Evolutionary conservation across 2,888 invertebrate genomes (phyloP), one percentile per base, ranked within the genome.

Genomic region (Spicauda simplicius): DNA sequence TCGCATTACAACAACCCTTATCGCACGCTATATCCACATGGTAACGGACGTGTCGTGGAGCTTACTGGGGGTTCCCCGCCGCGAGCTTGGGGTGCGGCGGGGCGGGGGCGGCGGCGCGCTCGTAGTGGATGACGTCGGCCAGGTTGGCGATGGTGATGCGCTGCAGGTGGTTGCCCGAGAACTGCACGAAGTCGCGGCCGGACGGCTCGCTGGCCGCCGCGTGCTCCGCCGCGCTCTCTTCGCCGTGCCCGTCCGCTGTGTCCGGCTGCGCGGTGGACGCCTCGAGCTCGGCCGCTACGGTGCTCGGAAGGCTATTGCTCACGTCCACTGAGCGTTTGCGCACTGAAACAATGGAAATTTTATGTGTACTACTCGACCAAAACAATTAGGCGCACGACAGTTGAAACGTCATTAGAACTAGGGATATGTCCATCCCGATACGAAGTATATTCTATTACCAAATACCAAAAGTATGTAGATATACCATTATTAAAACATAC

Each of bases 141-240:
- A 97, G 89, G 86, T 97, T 97, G 74, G 95, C 82, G 77, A 97
- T 95, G 81, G 96, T 94, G 70, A 96, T 94, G 88, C 97, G 96
- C 76, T 96, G 94, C 69, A 97, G 95, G 76, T 95, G 95, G 64
- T 94, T 95, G 14, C 97, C 97, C 25, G 97, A 95, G 88, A 97
- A 97, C 80, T 96, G 96, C 62, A 96, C 95, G 88, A 96, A 97
- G 79, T 96, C 95, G 52, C 77, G 16, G 78, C 25, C 3, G 20
- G 11, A 12, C 16, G 6, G 20, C 14, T 4, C 41, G 25, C 3
- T 25, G 25, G 25, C 5, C 25, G 25, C 3, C 25, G 25, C 3
- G 25, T 2, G 2, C 25, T 25, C 25, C 3, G 25, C 25, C 25
- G 25, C n/a, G n/a, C n/a, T n/a, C n/a, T n/a, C n/a, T n/a, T n/a